Base-by-base conservation (phyloP, 2,888 invertebrate genomes). In the Diarsia mendica region DNA sequence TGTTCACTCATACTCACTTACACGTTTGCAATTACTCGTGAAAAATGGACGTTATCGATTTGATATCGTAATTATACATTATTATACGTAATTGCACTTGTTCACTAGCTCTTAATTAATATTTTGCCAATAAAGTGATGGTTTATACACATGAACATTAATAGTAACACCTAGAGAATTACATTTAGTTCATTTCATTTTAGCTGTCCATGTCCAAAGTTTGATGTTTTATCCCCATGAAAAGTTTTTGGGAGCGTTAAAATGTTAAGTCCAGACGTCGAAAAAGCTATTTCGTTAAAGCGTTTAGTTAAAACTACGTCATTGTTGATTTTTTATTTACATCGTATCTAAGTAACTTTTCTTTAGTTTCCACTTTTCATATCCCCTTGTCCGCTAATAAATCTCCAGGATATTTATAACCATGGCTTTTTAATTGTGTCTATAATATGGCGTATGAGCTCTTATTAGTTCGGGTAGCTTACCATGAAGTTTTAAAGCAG, bases 51-150 rank as follows among this genome's bases (percentile, higher is more conserved):
- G 95, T 93, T 84, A 90, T 90, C 87, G 74, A 87, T 89, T 92
- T 91, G 90, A 89, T 92, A 91, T 92, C 87, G 89, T 92, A 91
- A 89, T 91, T 90, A 89, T 91, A 90, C 86, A 91, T 90, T 90
- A 91, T 91, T 91, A 90, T 91, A 92, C 91, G 93, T 95, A 95
- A 95, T 95, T 94, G 95, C 96, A 96, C 95, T 96, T 96, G 92
- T 92, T 92, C 79, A 81, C 82, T 87, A 87, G 88, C 91, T 93
- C 91, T 89, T 90, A 87, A 85, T 87, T 85, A 79, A 87, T 87
- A 89, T 85, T 89, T 90, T 90, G 91, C 89, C 90, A 91, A 90
- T 90, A 84, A 82, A 75, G 85, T 85, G 88, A 85, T 84, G 87
- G 78, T 88, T 87, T 88, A 81, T 87, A 88, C 86, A 89, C 85